Evolutionary conservation across 2,113 vertebrate species (phyloP).

Genomic region (Nicator chloris): DNA sequence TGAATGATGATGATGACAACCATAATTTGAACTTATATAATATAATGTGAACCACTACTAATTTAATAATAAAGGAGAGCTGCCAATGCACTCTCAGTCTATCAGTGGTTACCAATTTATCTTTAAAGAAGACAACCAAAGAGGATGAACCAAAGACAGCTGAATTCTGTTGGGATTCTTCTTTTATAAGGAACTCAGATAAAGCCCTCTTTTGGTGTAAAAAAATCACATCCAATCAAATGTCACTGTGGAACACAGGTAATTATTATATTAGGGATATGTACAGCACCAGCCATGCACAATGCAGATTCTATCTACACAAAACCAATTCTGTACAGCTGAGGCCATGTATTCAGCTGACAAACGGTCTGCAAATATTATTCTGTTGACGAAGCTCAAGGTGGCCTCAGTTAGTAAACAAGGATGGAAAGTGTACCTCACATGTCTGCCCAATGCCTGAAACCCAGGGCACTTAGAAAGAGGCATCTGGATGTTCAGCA

Average conservation of each 20-base stretch:
- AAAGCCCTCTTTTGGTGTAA: background rate
- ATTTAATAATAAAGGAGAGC: background rate
- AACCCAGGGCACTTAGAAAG: conserved; percentile 62
- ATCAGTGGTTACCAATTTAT: background rate
- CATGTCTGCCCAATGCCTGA: conserved; percentile 42
- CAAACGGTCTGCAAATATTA: conserved; percentile 61
- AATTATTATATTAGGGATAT: background rate
- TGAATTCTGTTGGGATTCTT: background rate
- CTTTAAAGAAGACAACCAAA: background rate
- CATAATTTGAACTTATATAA: background rate
- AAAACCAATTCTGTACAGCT: conserved; percentile 2
- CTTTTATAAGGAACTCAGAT: background rate
- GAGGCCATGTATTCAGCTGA: conserved; percentile 19
- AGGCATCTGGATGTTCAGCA: conserved; percentile 68
- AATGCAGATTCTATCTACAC: background rate
- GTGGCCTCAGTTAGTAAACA: conserved; percentile 65
- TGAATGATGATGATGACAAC: background rate
- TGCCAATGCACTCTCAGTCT: background rate
- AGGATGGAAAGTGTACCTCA: conserved; percentile 69
- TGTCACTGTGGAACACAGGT: background rate
- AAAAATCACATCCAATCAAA: background rate
- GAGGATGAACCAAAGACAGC: background rate
- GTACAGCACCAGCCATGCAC: background rate
- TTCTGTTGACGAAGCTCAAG: conserved; percentile 53
- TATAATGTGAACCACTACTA: background rate